Evolutionary conservation across 2,888 invertebrate genomes (phyloP), one percentile per base, ranked within the genome.

Genomic region (Coenonympha arcania): DNA sequence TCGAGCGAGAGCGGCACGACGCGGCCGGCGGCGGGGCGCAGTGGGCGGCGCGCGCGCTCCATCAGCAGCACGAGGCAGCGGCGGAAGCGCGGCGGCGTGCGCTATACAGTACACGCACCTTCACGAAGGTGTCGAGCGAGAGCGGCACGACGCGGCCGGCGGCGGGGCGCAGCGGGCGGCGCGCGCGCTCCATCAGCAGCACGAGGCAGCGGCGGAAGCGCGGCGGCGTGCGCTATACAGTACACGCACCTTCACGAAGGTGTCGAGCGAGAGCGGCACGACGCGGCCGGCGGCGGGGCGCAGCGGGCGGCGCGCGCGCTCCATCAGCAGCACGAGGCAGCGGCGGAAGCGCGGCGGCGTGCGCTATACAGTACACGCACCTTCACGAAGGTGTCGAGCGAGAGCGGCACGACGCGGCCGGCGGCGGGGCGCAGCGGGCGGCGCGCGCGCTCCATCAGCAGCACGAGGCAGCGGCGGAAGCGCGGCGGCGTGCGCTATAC

Each of bases 321-420:
- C 34, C 34, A 88, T 79, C 51, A 83, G 67, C 62, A 87, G 68
- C 54, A 85, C 57, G 63, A 88, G 68, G 59, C 69, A 52, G 66
- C 76, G 72, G 58, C 65, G 64, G 67, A 72, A 59, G 48, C 56
- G 54, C 36, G 6, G 50, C 55, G 59, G 55, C 53, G 66, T 52
- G 61, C 60, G 68, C 67, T 69, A n/a, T n/a, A n/a, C n/a, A n/a
- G n/a, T n/a, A n/a, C n/a, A n/a, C n/a, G n/a, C n/a, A n/a, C n/a
- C n/a, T n/a, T n/a, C n/a, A n/a, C n/a, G n/a, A n/a, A 88, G 9
- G 88, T 87, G 47, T 79, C 73, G 13, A 89, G 73, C 0, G 88
- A 88, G 36, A 89, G 79, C 33, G 84, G 76, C 42, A 89, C 77
- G 56, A 87, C 70, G 57, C 68, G 76, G 1, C 80, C 86, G 51